Conservation (phyloP, 2,797 vertebrate genomes). For the Lutjanus argentimaculatus region DNA sequence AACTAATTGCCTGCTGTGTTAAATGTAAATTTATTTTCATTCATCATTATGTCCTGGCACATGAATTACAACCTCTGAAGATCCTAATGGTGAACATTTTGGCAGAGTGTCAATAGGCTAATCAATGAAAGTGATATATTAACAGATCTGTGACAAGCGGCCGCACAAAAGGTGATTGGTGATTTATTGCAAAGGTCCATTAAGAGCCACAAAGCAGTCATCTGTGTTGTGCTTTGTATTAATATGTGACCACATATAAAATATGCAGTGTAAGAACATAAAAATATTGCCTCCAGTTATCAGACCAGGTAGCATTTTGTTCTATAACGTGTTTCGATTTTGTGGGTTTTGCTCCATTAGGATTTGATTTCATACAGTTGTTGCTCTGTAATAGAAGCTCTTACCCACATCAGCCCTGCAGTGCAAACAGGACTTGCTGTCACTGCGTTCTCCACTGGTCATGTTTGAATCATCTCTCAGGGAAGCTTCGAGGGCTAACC, state of each 20-base stretch:
- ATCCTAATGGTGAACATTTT: constrained; percentile 3
- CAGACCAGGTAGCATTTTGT: not conserved
- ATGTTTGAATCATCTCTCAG: constrained; percentile 21
- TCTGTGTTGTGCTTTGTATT: not conserved
- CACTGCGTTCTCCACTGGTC: not conserved
- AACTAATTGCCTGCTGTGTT: constrained; percentile 4
- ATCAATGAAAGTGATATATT: constrained; percentile 37
- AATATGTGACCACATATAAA: not conserved
- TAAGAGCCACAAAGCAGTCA: not conserved
- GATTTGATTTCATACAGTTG: constrained; percentile 15
- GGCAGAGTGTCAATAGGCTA: constrained; percentile 2
- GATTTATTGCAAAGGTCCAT: not conserved
- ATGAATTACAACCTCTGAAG: constrained; percentile 6
- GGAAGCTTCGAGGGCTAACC: not conserved
- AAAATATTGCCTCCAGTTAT: not conserved
- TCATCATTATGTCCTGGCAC: not conserved
- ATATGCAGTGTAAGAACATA: not conserved
- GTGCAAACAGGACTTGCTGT: not conserved
- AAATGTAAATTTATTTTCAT: constrained; percentile 14
- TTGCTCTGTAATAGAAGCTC: not conserved
- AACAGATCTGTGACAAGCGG: not conserved
- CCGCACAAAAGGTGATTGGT: not conserved
- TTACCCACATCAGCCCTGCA: constrained; percentile 13
- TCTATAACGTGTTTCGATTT: not conserved
- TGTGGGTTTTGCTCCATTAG: constrained; percentile 18